Base-by-base conservation (phyloP, 2,888 invertebrate species). In the Drosophila rubida region DNA sequence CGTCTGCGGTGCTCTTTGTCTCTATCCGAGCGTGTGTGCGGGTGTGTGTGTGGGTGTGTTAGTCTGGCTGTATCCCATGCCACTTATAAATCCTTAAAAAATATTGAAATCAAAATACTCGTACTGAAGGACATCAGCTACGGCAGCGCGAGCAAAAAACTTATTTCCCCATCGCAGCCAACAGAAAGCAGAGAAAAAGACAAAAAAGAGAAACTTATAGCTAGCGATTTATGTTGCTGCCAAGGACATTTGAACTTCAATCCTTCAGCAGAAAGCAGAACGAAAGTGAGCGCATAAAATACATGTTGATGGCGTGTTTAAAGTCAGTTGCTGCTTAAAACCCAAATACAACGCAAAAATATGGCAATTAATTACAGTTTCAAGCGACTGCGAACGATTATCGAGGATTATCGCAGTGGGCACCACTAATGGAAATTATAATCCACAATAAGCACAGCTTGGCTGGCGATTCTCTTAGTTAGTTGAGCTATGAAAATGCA, bases 171-270 rank as follows among this genome's bases (percentile, higher is more conserved):
- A 44, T 45, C 39, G 9, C 6, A n/a, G 37, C 51, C 41, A 39
- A 48, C 39, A 22, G 35, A 37, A 14, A 55, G 55, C 16, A 55
- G 49, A 14, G 51, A 60, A 27, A 58, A 11, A 27, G 2, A 27
- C 8, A 2, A 27, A 27, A 8, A 27, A 27, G 9, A 27, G 4
- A 32, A 79, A 71, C 65, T 74, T 78, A 59, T 44, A 51, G 61
- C 67, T 14, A 69, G 63, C 69, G 48, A 75, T 75, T 81, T 87
- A 65, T 81, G 55, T 45, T 44, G 45, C 42, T 63, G 70, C 42
- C 86, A 85, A 79, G 69, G 86, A 63, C 70, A 69, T 71, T 65
- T 53, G 41, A 59, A 54, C 71, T 66, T 59, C 51, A 67, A 68
- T 70, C 65, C 39, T 54, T 50, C 53, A 65, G 61, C 50, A 32